Conservation (phyloP, 2,888 invertebrate genomes). For the Pollenia labialis region DNA sequence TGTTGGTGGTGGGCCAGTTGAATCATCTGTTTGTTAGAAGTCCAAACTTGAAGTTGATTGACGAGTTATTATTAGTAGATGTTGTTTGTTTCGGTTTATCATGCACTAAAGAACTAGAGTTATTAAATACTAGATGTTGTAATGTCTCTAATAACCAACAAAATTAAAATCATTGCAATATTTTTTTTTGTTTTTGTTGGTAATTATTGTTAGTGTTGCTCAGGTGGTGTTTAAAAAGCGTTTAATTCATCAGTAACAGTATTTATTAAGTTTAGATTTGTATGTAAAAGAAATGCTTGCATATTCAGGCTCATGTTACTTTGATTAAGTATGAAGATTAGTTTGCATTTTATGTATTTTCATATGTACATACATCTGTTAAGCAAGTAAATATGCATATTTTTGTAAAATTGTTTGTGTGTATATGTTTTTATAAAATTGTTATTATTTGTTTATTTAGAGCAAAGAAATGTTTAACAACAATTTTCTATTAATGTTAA, state of each 20-base stretch:
- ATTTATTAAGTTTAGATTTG: constrained; percentile 33
- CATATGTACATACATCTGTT: not conserved
- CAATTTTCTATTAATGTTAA: constrained; percentile 36
- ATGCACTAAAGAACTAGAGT: constrained; percentile 49
- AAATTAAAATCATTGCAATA: constrained; percentile 38
- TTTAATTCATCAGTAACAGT: constrained; percentile 57
- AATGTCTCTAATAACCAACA: constrained; percentile 57
- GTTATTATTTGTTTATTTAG: constrained; percentile 64
- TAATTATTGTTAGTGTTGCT: constrained; percentile 23
- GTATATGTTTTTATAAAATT: constrained; percentile 25
- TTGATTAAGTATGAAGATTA: not conserved
- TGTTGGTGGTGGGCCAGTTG: constrained; percentile 48
- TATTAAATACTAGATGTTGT: constrained; percentile 69
- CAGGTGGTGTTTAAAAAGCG: constrained; percentile 64
- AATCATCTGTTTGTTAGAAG: constrained; percentile 51
- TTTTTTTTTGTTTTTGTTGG: not conserved
- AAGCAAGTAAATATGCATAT: constrained; percentile 1
- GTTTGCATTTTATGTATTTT: not conserved
- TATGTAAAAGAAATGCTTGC: constrained; percentile 8
- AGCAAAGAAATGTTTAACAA: constrained; percentile 67
- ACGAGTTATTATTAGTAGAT: constrained; percentile 64
- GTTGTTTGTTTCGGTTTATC: constrained; percentile 1
- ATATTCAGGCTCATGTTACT: constrained; percentile 35
- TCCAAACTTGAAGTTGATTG: constrained; percentile 60
- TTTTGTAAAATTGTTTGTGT: not conserved